Percentiles rank a stretch among this genome's conserved stretches.
Evolutionary conservation across 2,797 vertebrate genomes (phyloP).

Genomic region (Mormyrops attenuatus): DNA sequence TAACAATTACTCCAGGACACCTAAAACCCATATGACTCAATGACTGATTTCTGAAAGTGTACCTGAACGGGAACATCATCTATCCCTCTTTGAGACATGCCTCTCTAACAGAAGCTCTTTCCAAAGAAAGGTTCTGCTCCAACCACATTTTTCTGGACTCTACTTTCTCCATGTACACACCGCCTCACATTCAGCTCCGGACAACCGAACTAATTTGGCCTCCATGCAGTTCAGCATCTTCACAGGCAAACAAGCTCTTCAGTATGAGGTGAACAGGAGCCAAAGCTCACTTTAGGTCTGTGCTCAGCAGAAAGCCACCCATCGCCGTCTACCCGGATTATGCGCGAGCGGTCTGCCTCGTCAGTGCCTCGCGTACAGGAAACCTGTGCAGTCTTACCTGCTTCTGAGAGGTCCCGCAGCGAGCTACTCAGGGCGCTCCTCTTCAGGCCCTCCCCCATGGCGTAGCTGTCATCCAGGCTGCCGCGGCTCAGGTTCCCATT

Average conservation of each 20-base stretch:
- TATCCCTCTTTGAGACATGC: not conserved
- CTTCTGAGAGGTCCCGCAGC: conserved; percentile 90
- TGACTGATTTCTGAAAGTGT: not conserved
- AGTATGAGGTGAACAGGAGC: not conserved
- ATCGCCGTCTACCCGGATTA: not conserved
- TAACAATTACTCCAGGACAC: not conserved
- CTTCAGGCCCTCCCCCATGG: conserved; percentile 89
- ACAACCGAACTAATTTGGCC: not conserved
- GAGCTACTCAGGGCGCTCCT: conserved; percentile 95
- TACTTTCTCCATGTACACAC: not conserved
- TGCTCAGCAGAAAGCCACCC: not conserved
- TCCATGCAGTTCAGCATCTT: not conserved
- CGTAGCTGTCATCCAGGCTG: conserved; percentile 92
- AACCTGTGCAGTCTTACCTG: conserved; percentile 67
- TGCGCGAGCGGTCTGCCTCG: not conserved
- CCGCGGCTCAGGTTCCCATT: conserved; percentile 80
- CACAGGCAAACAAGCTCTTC: not conserved
- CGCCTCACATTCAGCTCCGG: not conserved
- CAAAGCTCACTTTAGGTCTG: not conserved
- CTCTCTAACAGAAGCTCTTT: not conserved
- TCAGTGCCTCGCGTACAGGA: not conserved
- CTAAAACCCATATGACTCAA: not conserved
- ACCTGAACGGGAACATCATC: not conserved
- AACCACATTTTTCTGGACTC: not conserved
- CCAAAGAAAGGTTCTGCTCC: not conserved